Evolutionary conservation across 2,888 invertebrate species (phyloP), one percentile per base, ranked within the genome.

Genomic region (Drosophila diplacantha): DNA sequence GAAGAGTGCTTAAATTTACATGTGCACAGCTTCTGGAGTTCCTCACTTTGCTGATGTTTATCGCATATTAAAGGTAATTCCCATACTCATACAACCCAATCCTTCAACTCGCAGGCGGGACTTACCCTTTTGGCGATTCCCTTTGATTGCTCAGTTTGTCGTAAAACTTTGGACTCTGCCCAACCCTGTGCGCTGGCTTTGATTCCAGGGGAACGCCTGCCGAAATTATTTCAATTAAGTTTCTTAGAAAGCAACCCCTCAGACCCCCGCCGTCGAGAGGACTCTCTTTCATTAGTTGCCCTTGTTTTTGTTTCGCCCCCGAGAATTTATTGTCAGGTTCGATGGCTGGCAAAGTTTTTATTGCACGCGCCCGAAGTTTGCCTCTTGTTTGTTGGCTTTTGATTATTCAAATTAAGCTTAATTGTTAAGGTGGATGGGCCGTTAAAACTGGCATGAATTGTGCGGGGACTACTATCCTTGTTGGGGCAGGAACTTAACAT

Each of bases 211-310:
- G 46, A 57, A 57, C 64, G 72, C 53, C 62, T 51, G 66, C 60
- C 63, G 53, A 75, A 79, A 79, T 79, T 71, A 81, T 79, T 81
- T 79, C 79, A 79, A 81, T 79, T 79, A 79, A 79, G 82, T 79
- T 81, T 81, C 74, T 68, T 70, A 65, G 62, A 72, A 73, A 72
- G 39, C 46, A 53, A 53, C 38, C 60, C 26, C 34, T 49, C 26
- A 11, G 3, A 39, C 38, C 60, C 57, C 14, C 43, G 14, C 12
- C 12, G 18, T 8, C 41, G 39, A 32, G 22, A 41, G 72, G 69
- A 66, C 67, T 72, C 59, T 58, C 69, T 81, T 79, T 81, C 80
- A 81, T 81, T 79, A 81, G 79, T 75, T 73, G 53, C 62, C 63
- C 69, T 73, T 74, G 79, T 67, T 78, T 70, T 77, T 77, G 70